Conservation (phyloP, 1,140 invertebrate genomes). For the Lepidurus packardi region DNA sequence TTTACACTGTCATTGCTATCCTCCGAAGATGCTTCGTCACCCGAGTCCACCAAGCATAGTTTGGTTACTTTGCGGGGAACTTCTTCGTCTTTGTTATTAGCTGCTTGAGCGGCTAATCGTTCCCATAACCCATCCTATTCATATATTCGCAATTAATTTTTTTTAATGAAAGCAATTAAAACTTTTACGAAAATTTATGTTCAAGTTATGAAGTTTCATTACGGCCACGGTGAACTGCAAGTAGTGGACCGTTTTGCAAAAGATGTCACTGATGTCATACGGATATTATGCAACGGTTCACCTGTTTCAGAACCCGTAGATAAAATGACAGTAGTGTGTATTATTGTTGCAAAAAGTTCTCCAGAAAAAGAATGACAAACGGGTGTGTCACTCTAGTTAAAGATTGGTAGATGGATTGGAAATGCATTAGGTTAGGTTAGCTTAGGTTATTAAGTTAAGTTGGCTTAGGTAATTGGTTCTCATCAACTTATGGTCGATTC, state of each 20-base stretch:
- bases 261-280: no score
- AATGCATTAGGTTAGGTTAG: no score
- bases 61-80: slow-evolving; percentile 57
- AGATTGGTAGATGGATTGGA: no score
- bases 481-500: no score
- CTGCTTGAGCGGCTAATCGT: slow-evolving; percentile 36
- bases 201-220: neutral
- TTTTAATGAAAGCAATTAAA: neutral
- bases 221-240: no score
- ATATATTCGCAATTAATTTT: neutral
- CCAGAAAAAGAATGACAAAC: neutral
- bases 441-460: no score
- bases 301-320: no score
- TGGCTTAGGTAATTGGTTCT: no score
- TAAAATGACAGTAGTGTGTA: no score
- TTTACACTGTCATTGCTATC: slow-evolving; percentile 69
- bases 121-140: slow-evolving; percentile 31
- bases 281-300: neutral
- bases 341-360: neutral
- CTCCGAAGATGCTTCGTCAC: slow-evolving; percentile 86
- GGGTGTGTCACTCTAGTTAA: neutral
- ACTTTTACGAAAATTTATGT: slow-evolving; percentile 7
- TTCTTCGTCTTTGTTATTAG: slow-evolving; percentile 43
- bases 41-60: slow-evolving; percentile 70
- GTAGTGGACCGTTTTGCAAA: no score